Percentiles rank a stretch among this genome's conserved stretches.
Evolutionary conservation across 2,797 vertebrate species (phyloP).

Genomic region (Semotilus atromaculatus): DNA sequence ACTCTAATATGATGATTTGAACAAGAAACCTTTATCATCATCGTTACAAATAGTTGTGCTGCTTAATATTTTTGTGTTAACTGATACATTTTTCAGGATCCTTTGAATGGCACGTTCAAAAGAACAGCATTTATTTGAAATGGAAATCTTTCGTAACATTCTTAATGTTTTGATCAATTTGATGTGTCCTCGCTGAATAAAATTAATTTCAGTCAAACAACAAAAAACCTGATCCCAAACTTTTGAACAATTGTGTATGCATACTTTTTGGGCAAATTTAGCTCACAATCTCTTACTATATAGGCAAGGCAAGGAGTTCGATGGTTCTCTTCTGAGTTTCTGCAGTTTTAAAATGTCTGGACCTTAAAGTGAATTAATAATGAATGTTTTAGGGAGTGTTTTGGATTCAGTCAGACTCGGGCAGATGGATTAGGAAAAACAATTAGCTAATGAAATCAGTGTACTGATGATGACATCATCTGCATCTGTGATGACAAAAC

Average conservation of each 20-base stretch:
- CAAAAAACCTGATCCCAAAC: neutral
- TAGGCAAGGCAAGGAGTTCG: neutral
- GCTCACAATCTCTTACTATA: neutral
- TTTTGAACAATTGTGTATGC: neutral
- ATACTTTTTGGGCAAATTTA: neutral
- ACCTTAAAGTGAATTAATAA: neutral
- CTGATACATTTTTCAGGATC: no score
- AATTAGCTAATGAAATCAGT: neutral
- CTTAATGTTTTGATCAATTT: neutral
- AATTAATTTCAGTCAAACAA: neutral
- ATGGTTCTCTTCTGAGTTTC: neutral
- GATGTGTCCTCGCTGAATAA: neutral
- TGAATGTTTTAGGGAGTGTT: neutral
- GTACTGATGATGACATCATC: neutral
- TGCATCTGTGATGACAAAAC: constrained; percentile 10
- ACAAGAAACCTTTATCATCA: neutral
- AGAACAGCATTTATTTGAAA: neutral
- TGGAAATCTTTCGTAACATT: neutral
- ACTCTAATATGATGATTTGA: neutral
- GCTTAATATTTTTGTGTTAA: neutral
- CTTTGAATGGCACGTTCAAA: neutral
- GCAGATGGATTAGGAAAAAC: constrained; percentile 12
- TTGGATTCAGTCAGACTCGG: neutral
- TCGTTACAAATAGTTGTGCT: neutral
- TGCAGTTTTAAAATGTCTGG: neutral